A percentile compares a stretch with the other conserved stretches of the same genome.
These are phyloP conservation scores for Sitta carolinensis DNA, from an alignment of 2,797 vertebrate species.

Conservation along the genomic window DNA sequence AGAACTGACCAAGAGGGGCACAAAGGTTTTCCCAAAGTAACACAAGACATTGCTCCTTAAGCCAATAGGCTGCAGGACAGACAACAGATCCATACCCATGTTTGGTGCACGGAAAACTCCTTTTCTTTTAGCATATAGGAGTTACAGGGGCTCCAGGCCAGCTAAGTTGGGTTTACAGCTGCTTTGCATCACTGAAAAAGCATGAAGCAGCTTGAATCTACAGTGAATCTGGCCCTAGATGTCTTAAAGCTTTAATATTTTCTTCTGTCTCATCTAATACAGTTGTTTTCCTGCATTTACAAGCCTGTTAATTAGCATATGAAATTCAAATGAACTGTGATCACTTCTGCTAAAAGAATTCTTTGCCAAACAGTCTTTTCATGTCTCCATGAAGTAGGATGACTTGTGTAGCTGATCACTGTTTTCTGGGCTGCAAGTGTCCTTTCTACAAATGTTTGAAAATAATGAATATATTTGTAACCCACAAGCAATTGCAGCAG, in stretches of 20 bases:
- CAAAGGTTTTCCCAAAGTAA: not conserved
- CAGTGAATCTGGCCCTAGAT: slow-evolving; percentile 1
- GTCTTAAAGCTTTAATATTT: slow-evolving; percentile 15
- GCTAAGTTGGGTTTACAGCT: not conserved
- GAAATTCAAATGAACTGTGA: not conserved
- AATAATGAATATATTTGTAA: not conserved
- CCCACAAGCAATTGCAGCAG: not conserved
- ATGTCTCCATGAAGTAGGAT: not conserved
- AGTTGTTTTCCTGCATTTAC: not conserved
- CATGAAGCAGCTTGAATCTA: not conserved
- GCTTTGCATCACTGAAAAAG: slow-evolving; percentile 35
- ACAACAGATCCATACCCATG: not conserved
- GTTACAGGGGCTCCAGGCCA: not conserved
- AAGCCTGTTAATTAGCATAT: not conserved
- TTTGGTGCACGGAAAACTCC: not conserved
- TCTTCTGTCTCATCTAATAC: not conserved
- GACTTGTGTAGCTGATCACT: not conserved
- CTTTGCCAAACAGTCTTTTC: not conserved
- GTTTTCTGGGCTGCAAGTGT: not conserved
- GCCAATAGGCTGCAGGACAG: not conserved
- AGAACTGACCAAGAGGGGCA: not conserved
- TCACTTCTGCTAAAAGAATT: not conserved
- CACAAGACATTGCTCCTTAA: not conserved
- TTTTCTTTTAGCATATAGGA: not conserved
- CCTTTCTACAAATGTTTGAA: not conserved